Percentiles rank a stretch among this genome's conserved stretches.
These are phyloP conservation scores for Ariopsis seemanni DNA, from an alignment of 2,113 vertebrate genomes.

Conservation along the genomic window DNA sequence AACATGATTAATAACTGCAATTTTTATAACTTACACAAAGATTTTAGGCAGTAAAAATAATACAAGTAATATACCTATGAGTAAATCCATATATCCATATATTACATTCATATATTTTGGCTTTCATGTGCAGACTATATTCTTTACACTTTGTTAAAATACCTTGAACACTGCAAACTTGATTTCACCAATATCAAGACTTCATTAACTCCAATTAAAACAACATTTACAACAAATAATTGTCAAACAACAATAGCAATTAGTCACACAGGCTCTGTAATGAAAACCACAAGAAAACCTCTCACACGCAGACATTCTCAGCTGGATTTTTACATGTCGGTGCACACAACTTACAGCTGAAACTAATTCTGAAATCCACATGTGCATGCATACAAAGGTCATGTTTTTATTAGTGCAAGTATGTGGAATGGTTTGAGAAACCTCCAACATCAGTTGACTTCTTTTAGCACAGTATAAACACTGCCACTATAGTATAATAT, in stretches of 20 bases:
- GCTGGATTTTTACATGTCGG: neutral
- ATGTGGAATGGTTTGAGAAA: constrained; percentile 18
- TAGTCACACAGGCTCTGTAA: neutral
- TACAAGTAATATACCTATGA: neutral
- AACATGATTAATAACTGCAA: neutral
- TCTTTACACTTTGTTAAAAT: neutral
- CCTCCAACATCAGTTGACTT: neutral
- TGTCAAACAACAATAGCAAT: neutral
- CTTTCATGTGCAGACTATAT: neutral
- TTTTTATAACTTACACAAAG: neutral
- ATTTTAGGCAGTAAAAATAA: neutral
- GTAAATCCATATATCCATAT: neutral
- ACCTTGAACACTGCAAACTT: neutral
- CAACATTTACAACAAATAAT: constrained; percentile 7
- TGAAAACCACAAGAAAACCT: neutral
- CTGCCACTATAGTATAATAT: neutral
- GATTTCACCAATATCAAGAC: neutral
- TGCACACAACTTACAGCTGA: neutral
- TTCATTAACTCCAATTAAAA: neutral
- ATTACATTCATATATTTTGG: neutral
- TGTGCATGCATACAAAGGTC: neutral
- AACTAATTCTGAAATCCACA: neutral
- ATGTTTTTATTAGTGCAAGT: constrained; percentile 7
- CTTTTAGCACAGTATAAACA: neutral
- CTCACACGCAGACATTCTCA: constrained; percentile 3